Percentiles rank a stretch among this genome's conserved stretches.
Conservation (phyloP, 2,113 vertebrate genomes). For the Leucopternis melanops region DNA sequence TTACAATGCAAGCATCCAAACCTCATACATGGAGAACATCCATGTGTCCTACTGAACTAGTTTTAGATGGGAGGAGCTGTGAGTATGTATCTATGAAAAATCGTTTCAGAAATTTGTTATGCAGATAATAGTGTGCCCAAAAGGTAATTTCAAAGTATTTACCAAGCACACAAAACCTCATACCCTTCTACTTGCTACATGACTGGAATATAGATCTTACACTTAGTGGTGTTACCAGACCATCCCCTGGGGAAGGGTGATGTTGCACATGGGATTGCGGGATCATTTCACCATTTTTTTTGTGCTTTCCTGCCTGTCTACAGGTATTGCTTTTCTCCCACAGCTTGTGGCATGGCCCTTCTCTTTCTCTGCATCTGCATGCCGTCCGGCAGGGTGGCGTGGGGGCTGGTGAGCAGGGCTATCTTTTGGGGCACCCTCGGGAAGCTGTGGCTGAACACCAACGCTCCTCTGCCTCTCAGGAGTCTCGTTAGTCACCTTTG, state of each 20-base stretch:
- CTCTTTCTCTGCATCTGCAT: neutral
- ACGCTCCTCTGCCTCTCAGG: neutral
- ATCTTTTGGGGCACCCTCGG: neutral
- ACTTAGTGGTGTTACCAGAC: neutral
- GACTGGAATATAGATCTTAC: neutral
- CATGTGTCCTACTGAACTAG: neutral
- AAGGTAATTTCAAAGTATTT: conserved; percentile 26
- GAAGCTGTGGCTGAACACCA: neutral
- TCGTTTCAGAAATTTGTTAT: neutral
- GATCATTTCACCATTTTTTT: neutral
- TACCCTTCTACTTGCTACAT: neutral
- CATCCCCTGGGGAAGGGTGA: neutral
- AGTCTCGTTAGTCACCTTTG: neutral
- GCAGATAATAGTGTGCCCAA: neutral
- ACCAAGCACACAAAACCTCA: neutral
- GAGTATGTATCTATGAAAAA: neutral
- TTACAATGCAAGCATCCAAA: neutral
- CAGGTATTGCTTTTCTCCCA: neutral
- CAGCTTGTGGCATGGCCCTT: neutral
- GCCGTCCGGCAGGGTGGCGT: rapidly evolving
- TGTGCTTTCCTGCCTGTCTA: neutral
- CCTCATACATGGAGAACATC: neutral
- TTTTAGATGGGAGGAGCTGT: neutral
- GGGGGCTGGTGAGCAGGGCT: neutral
- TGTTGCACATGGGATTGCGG: rapidly evolving